Evolutionary conservation across 1,140 invertebrate species (phyloP), one percentile per base, ranked within the genome.

Genomic region (Lordiphosa mommai): DNA sequence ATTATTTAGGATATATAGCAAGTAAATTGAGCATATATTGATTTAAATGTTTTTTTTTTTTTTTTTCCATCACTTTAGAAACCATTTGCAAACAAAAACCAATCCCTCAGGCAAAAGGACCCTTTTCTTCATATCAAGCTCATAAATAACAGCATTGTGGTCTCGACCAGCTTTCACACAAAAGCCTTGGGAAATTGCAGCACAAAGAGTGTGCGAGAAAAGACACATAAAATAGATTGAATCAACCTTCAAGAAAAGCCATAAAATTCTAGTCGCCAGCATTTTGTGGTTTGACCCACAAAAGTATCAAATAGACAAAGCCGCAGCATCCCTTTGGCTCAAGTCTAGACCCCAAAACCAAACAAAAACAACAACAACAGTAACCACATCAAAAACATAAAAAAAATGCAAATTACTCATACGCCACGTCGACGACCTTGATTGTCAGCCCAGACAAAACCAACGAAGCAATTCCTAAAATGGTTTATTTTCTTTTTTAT

Each of bases 221-320:
- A 46, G 50, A 48, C 6, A 58, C 60, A 71, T 80, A 74, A 74
- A 80, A 80, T 82, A 61, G 61, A 80, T 79, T 71, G 71, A 44
- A 67, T 47, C 40, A 59, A 67, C 53, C 63, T 53, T 55, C 38
- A 16, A 50, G 23, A 34, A 33, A 64, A 33, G 37, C 30, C 50
- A 68, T 50, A 48, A 65, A 67, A 67, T 61, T 36, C 51, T 41
- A 47, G 60, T 65, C 48, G 30, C 49, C 63, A 55, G 36, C 58
- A 71, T 71, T 82, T 71, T 70, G 76, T 72, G 77, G 61, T 74
- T 76, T 82, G 77, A 72, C 76, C 77, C 77, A 84, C 61, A 84
- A 70, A 59, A 58, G 59, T 65, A 70, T 70, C 60, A 49, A 55
- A 8, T 57, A 64, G 46, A 63, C 49, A 50, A 51, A 38, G 29